Base-by-base conservation (phyloP, 2,113 vertebrate genomes). In the Notothenia rossii region DNA sequence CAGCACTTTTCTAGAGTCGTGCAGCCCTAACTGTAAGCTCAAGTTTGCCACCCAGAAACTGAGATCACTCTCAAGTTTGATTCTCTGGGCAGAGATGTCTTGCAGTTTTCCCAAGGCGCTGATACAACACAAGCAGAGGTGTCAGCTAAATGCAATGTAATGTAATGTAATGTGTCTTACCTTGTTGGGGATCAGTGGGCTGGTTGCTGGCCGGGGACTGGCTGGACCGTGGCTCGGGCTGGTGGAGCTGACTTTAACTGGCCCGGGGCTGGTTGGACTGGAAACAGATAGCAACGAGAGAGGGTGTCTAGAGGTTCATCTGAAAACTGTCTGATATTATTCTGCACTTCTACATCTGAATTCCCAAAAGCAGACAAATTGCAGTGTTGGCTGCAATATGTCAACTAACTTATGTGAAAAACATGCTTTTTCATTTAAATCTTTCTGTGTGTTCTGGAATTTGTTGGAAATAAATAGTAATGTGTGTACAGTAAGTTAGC, bases 211-310 rank as follows among this genome's bases (percentile, higher is more conserved):
- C 50, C 69, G 74, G 29, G 81, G 86, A 59, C 67, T 78, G 63
- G 75, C 10, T 50, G 83, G 79, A 46, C 60, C 77, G 9, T 29
- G 66, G 25, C 60, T 51, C 0, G 81, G 77, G 36, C 84, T 83
- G 45, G 55, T 46, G 17, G 73, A 51, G 33, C 5, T n/a, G 29
- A 64, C 71, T 17, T 87, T 82, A 9, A 15, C 58, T 55, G 71
- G 25, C 60, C 82, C 84, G 0, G 87, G 86, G 70, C 89, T 91
- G 58, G 70, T 84, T 61, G 86, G 82, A 80, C 79, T 89, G 48
- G n/a, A 13, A 79, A 80, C n/a, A 87, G 3, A 89, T 7, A 83
- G 20, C 14, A 68, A 63, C 9, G 45, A 66, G 40, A 75, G 45
- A 56, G 11, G 7, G 4, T 48, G 15, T 54, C 15, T 64, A 18